Conservation (phyloP, 64 coral and sea anemone genomes). For the Catalaphyllia jardinei region DNA sequence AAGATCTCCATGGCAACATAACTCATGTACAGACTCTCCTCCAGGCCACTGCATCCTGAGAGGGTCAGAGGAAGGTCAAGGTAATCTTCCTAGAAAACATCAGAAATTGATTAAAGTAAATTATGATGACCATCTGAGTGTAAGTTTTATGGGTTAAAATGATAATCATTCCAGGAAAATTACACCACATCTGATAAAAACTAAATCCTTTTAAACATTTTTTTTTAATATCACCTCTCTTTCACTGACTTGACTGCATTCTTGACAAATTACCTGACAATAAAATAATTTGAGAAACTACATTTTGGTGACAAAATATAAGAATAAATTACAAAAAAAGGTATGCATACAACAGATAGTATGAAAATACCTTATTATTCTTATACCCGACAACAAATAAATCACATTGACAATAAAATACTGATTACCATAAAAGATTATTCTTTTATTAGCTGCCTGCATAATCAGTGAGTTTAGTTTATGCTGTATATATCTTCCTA, state of each 20-base stretch:
- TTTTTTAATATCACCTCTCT: slow-evolving; percentile 62
- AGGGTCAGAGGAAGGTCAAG: slow-evolving; percentile 77
- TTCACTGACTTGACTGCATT: slow-evolving; percentile 82
- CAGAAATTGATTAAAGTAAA: neutral
- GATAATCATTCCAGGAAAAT: too few relatives aligned
- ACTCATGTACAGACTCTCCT: slow-evolving; percentile 71
- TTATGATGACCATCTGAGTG: neutral
- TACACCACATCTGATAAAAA: neutral
- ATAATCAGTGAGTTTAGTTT: too few relatives aligned
- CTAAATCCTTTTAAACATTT: neutral
- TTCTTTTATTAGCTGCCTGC: too few relatives aligned
- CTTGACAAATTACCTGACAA: slow-evolving; percentile 73
- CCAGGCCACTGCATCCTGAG: slow-evolving; percentile 59
- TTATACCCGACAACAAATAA: too few relatives aligned
- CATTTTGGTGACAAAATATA: too few relatives aligned
- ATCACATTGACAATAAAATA: too few relatives aligned
- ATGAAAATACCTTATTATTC: too few relatives aligned
- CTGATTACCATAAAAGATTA: too few relatives aligned
- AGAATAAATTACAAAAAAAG: too few relatives aligned
- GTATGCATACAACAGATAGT: too few relatives aligned
- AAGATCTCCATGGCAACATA: slow-evolving; percentile 64
- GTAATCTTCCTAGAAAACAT: slow-evolving; percentile 64
- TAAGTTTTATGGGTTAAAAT: too few relatives aligned
- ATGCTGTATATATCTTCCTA: too few relatives aligned
- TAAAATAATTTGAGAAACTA: neutral